These are phyloP conservation scores for Acanthosepion pharaonis DNA, from an alignment of 2,888 invertebrate species.

Conservation along the genomic window DNA sequence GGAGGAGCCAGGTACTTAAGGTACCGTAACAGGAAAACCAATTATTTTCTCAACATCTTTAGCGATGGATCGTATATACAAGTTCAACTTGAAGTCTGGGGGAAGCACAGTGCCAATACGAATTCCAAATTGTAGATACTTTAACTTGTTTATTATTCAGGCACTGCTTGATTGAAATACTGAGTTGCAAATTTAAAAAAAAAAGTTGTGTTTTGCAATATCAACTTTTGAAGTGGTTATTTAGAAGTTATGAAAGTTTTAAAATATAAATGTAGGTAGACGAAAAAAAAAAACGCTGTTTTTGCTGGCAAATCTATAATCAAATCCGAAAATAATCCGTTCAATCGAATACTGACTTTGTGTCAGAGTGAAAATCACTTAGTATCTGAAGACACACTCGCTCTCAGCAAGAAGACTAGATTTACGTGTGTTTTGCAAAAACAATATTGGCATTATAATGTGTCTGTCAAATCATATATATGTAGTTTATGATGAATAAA, in stretches of 20 bases:
- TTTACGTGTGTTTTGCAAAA: not conserved
- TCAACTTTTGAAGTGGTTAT: not conserved
- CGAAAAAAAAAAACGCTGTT: not conserved
- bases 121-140: too few species aligned
- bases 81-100: too few species aligned
- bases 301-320: not conserved
- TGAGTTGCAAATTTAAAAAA: too few species aligned
- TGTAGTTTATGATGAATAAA: not conserved
- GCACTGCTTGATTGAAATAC: too few species aligned
- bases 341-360: not conserved
- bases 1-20: too few species aligned
- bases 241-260: not conserved
- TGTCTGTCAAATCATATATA: not conserved
- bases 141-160: too few species aligned
- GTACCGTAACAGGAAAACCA: too few species aligned
- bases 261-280: not conserved
- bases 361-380: not conserved
- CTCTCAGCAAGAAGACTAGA: not conserved
- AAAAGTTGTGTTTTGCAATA: not conserved
- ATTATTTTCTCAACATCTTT: too few species aligned
- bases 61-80: too few species aligned
- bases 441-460: not conserved
- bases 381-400: not conserved
- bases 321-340: constrained; percentile 15
- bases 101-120: too few species aligned